These are phyloP conservation scores for Pelmatolapia mariae DNA, from an alignment of 2,113 vertebrate species.

Conservation along the genomic window DNA sequence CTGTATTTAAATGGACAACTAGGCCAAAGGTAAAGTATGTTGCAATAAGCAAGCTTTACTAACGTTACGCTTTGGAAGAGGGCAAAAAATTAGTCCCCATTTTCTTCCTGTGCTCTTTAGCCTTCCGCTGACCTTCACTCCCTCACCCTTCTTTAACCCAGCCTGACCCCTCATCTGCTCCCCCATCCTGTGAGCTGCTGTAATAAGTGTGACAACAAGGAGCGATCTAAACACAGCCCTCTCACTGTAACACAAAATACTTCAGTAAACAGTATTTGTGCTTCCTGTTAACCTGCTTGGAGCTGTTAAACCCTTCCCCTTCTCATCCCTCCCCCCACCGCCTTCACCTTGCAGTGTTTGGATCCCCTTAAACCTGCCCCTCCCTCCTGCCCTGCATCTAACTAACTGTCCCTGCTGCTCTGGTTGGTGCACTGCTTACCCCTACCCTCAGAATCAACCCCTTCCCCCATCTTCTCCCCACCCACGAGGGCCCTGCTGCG, in stretches of 20 bases:
- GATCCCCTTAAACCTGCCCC: slow-evolving; percentile 2
- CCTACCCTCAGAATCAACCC: not conserved
- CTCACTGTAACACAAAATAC: not conserved
- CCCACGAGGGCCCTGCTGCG: slow-evolving; percentile 47
- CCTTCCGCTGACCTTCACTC: slow-evolving; percentile 4
- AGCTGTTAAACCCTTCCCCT: not conserved
- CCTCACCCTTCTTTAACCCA: not conserved
- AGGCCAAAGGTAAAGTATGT: not conserved
- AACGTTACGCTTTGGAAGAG: not conserved
- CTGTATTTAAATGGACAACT: not conserved
- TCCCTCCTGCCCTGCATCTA: slow-evolving; percentile 13
- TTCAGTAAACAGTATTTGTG: not conserved
- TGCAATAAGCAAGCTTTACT: not conserved
- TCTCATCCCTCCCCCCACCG: not conserved
- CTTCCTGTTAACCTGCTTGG: slow-evolving; percentile 33
- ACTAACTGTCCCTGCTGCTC: slow-evolving; percentile 33
- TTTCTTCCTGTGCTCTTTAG: not conserved
- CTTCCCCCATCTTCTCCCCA: not conserved
- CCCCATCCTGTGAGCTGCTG: slow-evolving; percentile 9
- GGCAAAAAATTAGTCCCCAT: not conserved
- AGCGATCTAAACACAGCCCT: slow-evolving; percentile 26
- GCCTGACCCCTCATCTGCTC: not conserved
- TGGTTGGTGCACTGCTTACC: slow-evolving; percentile 35
- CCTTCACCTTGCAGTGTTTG: slow-evolving; percentile 33
- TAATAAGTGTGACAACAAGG: slow-evolving; percentile 6